phyloP scores from a whole-genome alignment of 2,888 invertebrate genomes.

The Salpingus planirostris region DNA sequence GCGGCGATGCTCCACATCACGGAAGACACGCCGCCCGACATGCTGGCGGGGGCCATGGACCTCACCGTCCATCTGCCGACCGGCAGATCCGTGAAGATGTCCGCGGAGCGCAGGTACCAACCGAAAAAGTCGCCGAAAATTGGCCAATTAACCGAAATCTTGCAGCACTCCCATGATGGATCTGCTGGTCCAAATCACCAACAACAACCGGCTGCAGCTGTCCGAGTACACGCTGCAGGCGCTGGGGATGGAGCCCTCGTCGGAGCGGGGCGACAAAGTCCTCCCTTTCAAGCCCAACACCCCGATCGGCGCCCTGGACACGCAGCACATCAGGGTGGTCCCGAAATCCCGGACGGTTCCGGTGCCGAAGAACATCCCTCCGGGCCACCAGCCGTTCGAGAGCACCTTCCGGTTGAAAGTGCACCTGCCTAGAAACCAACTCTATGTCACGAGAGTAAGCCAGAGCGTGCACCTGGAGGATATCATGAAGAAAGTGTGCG shows the following conservation, averaged over 20 bases:
- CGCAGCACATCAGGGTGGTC: conserved; percentile 40
- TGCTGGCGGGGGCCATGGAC: conserved; percentile 62
- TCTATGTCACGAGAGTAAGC: conserved; percentile 67
- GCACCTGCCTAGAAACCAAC: conserved; percentile 69
- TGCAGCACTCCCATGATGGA: conserved; percentile 71
- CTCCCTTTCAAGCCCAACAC: conserved; percentile 66
- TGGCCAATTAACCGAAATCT: conserved; percentile 1
- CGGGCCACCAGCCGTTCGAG: conserved; percentile 51
- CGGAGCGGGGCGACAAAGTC: conserved; percentile 43
- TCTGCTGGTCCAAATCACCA: conserved; percentile 62
- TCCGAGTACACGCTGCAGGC: conserved; percentile 58
- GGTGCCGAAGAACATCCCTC: conserved; percentile 19
- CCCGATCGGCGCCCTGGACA: conserved; percentile 55
- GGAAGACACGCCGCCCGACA: conserved; percentile 60
- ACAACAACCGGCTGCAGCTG: conserved; percentile 57
- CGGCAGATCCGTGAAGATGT: conserved; percentile 45
- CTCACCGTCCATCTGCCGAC: conserved; percentile 54
- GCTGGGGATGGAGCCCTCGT: conserved; percentile 46
- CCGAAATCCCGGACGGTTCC: conserved; percentile 30
- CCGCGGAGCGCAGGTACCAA: conserved; percentile 51
- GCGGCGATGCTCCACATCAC: conserved; percentile 47
- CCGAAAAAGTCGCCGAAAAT: conserved; percentile 7
- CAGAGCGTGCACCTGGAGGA: conserved; percentile 59
- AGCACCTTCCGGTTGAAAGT: conserved; percentile 53
- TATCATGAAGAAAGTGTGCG: conserved; percentile 62